Percentiles rank a stretch among this genome's conserved stretches.
Evolutionary conservation across 2,797 vertebrate genomes (phyloP).

Genomic region (Takifugu ocellatus): DNA sequence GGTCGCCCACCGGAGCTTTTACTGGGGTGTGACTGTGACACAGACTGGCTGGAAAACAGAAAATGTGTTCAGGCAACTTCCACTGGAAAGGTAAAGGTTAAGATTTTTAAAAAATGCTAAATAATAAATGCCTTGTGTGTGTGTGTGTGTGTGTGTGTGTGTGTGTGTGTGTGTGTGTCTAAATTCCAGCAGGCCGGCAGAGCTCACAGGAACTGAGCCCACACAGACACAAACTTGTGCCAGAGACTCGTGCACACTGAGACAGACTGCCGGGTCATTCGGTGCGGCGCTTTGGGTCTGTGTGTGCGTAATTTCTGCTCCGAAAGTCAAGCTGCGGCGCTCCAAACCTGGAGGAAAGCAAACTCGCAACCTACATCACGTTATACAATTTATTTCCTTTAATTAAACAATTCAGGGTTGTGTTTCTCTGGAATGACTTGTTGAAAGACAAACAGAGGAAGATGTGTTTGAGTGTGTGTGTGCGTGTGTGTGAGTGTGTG

Average conservation of each 20-base stretch:
- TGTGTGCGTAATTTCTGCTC: too few species aligned
- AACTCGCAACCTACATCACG: too few species aligned
- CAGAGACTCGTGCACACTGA: conserved; percentile 32
- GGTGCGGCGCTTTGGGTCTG: conserved; percentile 1
- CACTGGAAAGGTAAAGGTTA: conserved; percentile 24
- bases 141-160: conserved; percentile 31
- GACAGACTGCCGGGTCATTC: conserved; percentile 49
- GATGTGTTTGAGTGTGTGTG: conserved; percentile 10
- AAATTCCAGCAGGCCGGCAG: conserved; percentile 57
- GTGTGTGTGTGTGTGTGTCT: conserved; percentile 26
- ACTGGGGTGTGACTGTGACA: conserved; percentile 10
- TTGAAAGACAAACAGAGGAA: neutral
- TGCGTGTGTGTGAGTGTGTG: conserved; percentile 12
- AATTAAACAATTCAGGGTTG: too few species aligned
- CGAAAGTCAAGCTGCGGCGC: too few species aligned
- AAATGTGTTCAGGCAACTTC: conserved; percentile 29
- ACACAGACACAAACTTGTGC: conserved; percentile 61
- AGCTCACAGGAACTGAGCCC: conserved; percentile 59
- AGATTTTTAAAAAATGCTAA: conserved; percentile 11
- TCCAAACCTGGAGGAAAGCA: too few species aligned
- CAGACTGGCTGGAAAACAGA: conserved; percentile 21
- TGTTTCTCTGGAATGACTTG: too few species aligned
- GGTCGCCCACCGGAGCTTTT: neutral
- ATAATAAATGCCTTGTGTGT: conserved; percentile 44
- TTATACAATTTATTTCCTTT: too few species aligned